Evolutionary conservation across 2,888 invertebrate genomes (phyloP).

Genomic region (Acanthosepion pharaonis): DNA sequence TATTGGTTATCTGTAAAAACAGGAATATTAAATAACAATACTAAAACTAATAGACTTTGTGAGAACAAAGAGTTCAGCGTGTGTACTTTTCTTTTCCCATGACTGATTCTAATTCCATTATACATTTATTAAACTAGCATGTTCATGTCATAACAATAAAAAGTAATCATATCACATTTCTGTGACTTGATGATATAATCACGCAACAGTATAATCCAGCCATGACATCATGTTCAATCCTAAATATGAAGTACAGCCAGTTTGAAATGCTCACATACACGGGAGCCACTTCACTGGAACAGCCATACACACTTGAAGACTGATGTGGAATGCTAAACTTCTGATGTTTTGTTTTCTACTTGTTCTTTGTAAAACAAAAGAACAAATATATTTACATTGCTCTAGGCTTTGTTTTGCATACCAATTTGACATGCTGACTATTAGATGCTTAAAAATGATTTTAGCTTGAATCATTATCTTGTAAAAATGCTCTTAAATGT

Average conservation of each 20-base stretch:
- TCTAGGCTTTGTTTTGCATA: background rate
- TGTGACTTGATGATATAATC: background rate
- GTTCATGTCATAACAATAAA: background rate
- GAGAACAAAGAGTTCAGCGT: background rate
- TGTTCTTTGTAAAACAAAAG: background rate
- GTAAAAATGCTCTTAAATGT: no score
- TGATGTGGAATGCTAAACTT: background rate
- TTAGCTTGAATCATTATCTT: no score
- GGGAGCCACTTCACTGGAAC: background rate
- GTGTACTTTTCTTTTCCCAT: background rate
- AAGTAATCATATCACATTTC: background rate
- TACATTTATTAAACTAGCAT: background rate
- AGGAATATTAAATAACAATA: no score
- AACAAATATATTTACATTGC: conserved; percentile 2
- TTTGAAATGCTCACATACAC: background rate
- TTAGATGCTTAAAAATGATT: no score
- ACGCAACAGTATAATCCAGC: no score
- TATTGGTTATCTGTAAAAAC: no score
- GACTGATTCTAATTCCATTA: background rate
- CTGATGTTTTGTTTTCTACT: background rate
- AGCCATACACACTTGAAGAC: background rate
- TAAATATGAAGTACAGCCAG: background rate
- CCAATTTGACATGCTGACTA: background rate
- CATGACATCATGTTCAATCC: no score
- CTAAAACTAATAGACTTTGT: no score